Evolutionary conservation across 2,113 vertebrate genomes (phyloP).

Genomic region (Amazona vittata): DNA sequence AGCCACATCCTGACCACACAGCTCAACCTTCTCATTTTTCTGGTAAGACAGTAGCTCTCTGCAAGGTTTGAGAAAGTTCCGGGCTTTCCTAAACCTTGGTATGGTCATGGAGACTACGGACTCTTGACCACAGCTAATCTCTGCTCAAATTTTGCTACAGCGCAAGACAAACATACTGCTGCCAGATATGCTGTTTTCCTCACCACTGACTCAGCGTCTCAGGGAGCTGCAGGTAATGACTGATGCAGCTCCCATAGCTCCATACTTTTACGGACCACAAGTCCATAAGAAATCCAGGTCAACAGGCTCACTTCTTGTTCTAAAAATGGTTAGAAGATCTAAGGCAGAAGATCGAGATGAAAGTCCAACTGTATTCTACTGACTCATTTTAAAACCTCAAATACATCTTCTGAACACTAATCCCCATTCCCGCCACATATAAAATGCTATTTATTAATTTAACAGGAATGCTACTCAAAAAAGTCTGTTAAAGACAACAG

Average conservation of each 20-base stretch:
- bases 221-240: not conserved
- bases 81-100: not conserved
- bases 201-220: not conserved
- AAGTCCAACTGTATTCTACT: not conserved
- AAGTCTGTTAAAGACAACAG: not conserved
- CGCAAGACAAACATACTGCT: not conserved
- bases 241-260: not conserved
- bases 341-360: not conserved
- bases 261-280: not conserved
- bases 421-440: rapidly evolving
- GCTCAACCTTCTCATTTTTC: not conserved
- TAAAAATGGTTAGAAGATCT: not conserved
- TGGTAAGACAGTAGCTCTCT: not conserved
- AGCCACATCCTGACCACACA: conserved; percentile 51
- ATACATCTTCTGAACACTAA: not conserved
- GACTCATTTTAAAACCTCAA: not conserved
- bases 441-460: not conserved
- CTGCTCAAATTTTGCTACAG: not conserved
- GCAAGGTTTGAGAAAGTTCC: not conserved
- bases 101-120: not conserved
- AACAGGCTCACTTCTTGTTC: not conserved
- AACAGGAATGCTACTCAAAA: not conserved
- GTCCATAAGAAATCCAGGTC: not conserved
- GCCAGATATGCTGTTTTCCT: not conserved
- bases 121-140: not conserved